phyloP scores from a whole-genome alignment of 2,113 vertebrate genomes.

The Mesitornis unicolor region DNA sequence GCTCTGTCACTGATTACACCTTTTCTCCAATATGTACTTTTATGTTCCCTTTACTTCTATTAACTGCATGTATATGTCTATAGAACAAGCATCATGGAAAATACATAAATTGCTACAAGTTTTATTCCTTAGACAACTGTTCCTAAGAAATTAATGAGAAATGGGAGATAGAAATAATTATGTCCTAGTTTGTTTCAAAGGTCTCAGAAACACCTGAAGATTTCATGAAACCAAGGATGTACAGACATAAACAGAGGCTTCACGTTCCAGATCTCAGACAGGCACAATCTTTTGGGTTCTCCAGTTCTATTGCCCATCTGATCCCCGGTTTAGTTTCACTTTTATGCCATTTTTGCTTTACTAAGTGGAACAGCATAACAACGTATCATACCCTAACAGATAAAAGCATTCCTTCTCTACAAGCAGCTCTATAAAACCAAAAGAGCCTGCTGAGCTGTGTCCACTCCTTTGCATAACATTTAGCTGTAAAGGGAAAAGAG shows the following conservation, averaged over 20 bases:
- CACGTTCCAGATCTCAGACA: background rate
- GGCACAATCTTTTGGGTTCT: background rate
- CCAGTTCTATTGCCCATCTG: background rate
- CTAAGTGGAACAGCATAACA: background rate
- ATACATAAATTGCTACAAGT: background rate
- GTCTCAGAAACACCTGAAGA: background rate
- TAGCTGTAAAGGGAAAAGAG: background rate
- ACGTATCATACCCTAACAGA: background rate
- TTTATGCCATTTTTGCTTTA: background rate
- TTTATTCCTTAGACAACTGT: background rate
- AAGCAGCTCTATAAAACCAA: slow-evolving; percentile 26
- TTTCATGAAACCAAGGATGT: background rate
- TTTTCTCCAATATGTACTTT: background rate
- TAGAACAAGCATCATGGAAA: background rate
- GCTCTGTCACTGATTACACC: background rate
- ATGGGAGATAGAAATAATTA: background rate
- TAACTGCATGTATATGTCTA: background rate
- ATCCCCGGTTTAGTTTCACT: background rate
- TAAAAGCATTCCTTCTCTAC: background rate
- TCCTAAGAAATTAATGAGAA: background rate
- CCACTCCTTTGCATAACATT: slow-evolving; percentile 13
- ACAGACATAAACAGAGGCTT: background rate
- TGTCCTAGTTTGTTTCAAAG: background rate
- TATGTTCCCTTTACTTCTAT: background rate
- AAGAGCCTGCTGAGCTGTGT: background rate